phyloP scores from a whole-genome alignment of 1,140 invertebrate genomes.

The Brachionus rubens region DNA sequence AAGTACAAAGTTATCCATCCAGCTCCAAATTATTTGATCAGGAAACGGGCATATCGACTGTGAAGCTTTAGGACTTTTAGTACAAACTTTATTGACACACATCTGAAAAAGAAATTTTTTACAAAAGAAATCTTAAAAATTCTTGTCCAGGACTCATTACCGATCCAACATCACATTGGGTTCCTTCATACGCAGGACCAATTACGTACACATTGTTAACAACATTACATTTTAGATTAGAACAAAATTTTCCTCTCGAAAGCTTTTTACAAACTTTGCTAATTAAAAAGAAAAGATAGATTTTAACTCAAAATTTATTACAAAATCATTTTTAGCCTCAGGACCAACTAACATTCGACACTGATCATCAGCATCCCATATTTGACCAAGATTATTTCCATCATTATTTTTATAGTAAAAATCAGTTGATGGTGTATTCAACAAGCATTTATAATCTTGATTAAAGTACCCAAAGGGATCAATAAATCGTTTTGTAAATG shows the following conservation, averaged over 20 bases:
- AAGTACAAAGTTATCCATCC: conserved; percentile 6
- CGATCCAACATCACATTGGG: conserved; percentile 5
- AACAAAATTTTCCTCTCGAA: background rate
- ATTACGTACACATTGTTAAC: background rate
- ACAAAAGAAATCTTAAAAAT: background rate
- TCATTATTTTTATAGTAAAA: background rate
- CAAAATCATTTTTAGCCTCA: background rate
- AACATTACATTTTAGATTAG: background rate
- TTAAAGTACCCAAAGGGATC: background rate
- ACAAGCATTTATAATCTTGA: background rate
- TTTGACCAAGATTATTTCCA: background rate
- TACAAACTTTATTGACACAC: background rate
- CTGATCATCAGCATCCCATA: conserved; percentile 9
- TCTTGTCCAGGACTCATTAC: background rate
- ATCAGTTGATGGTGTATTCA: background rate
- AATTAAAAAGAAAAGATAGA: background rate
- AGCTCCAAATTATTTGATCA: background rate
- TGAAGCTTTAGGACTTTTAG: background rate
- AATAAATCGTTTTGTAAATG: background rate
- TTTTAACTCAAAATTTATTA: background rate
- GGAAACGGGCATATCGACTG: background rate
- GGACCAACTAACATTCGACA: background rate
- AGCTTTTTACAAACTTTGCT: background rate
- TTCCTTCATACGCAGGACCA: conserved; percentile 2
- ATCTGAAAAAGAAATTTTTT: background rate